These are phyloP conservation scores for Falco cherrug DNA, from an alignment of 2,797 vertebrate species.

Conservation along the genomic window DNA sequence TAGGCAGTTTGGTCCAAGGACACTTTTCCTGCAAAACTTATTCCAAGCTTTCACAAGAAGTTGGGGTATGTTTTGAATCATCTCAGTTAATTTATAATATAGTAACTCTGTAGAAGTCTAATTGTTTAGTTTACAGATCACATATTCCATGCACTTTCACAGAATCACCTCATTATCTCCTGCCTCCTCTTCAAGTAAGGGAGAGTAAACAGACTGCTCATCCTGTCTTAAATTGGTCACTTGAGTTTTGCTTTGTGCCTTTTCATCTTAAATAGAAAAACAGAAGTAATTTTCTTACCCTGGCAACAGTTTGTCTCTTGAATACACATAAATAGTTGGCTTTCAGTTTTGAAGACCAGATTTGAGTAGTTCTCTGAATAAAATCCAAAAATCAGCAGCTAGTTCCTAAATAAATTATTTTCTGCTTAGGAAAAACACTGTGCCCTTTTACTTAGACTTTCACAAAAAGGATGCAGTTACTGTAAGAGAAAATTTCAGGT, in stretches of 20 bases:
- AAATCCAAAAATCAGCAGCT: not conserved
- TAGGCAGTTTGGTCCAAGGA: not conserved
- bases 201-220: not conserved
- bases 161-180: not conserved
- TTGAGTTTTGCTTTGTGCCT: not conserved
- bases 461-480: not conserved
- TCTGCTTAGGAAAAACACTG: not conserved
- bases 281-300: not conserved
- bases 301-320: not conserved
- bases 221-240: not conserved
- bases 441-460: not conserved
- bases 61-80: not conserved
- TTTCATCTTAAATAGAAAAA: not conserved
- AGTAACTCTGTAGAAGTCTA: not conserved
- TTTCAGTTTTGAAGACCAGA: not conserved
- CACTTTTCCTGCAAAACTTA: not conserved
- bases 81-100: not conserved
- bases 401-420: not conserved
- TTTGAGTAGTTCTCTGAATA: not conserved
- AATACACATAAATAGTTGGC: not conserved
- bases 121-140: not conserved
- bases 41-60: not conserved
- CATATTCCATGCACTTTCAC: not conserved
- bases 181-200: not conserved
- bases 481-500: not conserved